Evolutionary conservation across 64 coral and sea anemone species (phyloP).

Genomic region (Stichodactyla mertensii): DNA sequence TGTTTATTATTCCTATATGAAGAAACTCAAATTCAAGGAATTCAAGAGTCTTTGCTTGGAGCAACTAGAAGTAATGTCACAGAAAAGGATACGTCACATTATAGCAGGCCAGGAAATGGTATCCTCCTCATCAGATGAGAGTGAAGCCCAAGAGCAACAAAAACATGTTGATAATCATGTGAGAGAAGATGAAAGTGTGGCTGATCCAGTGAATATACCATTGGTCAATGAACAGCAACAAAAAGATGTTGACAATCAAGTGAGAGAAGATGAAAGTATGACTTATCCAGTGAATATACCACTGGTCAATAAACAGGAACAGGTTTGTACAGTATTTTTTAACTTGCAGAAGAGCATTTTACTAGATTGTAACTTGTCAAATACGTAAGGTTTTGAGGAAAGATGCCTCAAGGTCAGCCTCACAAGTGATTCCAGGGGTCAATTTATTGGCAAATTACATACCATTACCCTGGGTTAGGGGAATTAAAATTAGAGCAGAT

Average conservation of each 20-base stretch:
- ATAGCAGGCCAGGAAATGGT: slow-evolving; percentile 64
- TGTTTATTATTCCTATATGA: not conserved
- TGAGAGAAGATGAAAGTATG: not conserved
- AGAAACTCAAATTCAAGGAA: slow-evolving; percentile 73
- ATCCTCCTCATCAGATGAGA: slow-evolving; percentile 62
- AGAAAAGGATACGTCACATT: slow-evolving; percentile 47
- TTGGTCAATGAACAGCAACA: not conserved
- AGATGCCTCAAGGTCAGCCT: no score
- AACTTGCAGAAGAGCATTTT: no score
- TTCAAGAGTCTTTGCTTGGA: slow-evolving; percentile 69
- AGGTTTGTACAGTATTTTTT: not conserved
- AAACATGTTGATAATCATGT: not conserved
- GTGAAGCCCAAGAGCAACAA: slow-evolving; percentile 4
- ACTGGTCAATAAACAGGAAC: not conserved
- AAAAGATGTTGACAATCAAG: not conserved
- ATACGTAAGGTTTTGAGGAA: no score
- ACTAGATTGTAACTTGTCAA: no score
- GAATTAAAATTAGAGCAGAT: no score
- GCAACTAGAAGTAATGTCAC: slow-evolving; percentile 71
- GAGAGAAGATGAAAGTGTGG: not conserved
- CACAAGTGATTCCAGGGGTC: no score
- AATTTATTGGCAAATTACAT: no score
- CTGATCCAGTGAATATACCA: not conserved
- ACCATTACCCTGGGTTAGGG: not conserved
- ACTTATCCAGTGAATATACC: not conserved